Evolutionary conservation across 2,888 invertebrate species (phyloP).

Genomic region (Dascillus cervinus): DNA sequence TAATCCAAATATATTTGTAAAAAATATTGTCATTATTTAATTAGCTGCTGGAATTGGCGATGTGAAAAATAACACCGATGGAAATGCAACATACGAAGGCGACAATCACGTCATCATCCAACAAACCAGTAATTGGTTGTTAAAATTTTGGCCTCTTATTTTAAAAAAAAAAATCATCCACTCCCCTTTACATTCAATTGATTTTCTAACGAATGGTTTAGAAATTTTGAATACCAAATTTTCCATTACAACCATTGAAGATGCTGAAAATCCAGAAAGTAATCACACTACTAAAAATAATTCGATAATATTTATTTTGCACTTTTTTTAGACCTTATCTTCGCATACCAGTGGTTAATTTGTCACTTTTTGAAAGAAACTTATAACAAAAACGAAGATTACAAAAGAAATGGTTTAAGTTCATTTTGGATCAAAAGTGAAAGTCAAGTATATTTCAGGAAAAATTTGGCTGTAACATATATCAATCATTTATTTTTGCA

Average conservation of each 20-base stretch:
- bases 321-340: conserved; percentile 56
- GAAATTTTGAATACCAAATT: conserved; percentile 50
- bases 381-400: conserved; percentile 49
- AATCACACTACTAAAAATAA: too few relatives aligned
- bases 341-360: conserved; percentile 73
- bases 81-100: conserved; percentile 84
- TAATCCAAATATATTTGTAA: conserved; percentile 42
- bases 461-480: conserved; percentile 70
- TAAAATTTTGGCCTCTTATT: conserved; percentile 51
- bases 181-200: conserved; percentile 58
- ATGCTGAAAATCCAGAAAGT: conserved; percentile 48
- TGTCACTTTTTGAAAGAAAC: conserved; percentile 67
- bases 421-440: conserved; percentile 74
- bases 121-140: too few relatives aligned
- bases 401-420: conserved; percentile 49
- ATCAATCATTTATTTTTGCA: conserved; percentile 54
- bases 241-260: conserved; percentile 39
- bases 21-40: conserved; percentile 42
- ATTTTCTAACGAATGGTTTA: conserved; percentile 54
- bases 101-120: conserved; percentile 85
- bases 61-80: conserved; percentile 73
- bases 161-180: conserved; percentile 36
- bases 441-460: conserved; percentile 76
- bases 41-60: conserved; percentile 66
- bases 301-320: too few relatives aligned